phyloP scores from a whole-genome alignment of 2,888 invertebrate genomes.

The Allygus modestus region DNA sequence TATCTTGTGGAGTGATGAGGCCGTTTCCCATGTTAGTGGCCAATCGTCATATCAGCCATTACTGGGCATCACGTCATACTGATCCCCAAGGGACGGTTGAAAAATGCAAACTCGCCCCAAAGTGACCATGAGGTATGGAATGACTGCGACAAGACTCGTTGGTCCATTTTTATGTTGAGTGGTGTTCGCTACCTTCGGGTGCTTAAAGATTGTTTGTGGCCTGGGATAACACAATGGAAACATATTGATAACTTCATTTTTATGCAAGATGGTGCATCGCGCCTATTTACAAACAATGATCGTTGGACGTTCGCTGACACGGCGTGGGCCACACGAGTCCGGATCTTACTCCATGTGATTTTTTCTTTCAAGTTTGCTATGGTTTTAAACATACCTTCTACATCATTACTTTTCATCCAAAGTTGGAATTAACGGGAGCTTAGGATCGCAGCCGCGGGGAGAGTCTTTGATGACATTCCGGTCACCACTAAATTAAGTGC shows the following conservation, averaged over 20 bases:
- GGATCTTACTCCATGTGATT: background rate
- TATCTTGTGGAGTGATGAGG: slow-evolving; percentile 6
- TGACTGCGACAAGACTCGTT: slow-evolving; percentile 7
- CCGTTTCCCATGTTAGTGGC: background rate
- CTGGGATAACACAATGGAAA: slow-evolving; percentile 15
- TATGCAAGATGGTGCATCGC: slow-evolving; percentile 50
- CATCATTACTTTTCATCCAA: no score
- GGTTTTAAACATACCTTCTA: no score
- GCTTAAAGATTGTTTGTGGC: slow-evolving; percentile 7
- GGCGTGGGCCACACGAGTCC: slow-evolving; percentile 18
- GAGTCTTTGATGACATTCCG: no score
- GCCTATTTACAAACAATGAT: slow-evolving; percentile 41
- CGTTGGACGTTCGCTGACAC: background rate
- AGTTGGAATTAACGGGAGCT: no score
- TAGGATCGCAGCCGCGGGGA: no score
- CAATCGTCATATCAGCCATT: background rate
- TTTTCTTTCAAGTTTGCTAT: no score
- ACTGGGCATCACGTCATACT: background rate
- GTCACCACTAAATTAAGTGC: no score
- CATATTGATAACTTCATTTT: slow-evolving; percentile 44
- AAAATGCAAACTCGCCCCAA: slow-evolving; percentile 35
- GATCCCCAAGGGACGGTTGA: slow-evolving; percentile 17
- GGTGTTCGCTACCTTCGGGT: slow-evolving; percentile 24
- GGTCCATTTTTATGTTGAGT: slow-evolving; percentile 35
- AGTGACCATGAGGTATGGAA: slow-evolving; percentile 11